Base-by-base conservation (phyloP, 2,888 invertebrate genomes). In the Ephialtes manifestator region DNA sequence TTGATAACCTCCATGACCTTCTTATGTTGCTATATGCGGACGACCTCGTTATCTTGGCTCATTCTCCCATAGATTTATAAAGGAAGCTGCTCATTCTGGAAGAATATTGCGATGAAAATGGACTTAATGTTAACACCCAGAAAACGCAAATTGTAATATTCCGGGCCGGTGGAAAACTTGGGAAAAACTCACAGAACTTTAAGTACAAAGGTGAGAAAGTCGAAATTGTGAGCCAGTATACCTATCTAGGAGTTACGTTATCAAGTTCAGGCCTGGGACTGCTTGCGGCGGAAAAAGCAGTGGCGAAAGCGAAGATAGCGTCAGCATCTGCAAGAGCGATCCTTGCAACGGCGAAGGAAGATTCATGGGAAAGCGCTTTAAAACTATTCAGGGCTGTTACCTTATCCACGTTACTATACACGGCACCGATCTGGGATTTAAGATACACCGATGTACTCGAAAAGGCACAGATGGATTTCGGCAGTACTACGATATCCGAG, bases 111-210 rank as follows among this genome's bases (percentile, higher is more conserved):
- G 35, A 35, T 1, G 11, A 18, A 43, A 74, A 74, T 31, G 43
- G 43, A 15, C 28, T 74, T 13, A 65, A 51, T 15, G 55, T 76
- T 15, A 77, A 82, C 20, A 24, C 48, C 11, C 55, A 39, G 31
- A 82, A 76, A 76, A 77, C 60, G 28, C 65, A 82, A 77, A 70
- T 82, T 70, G 28, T 82, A 18, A 28, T 67, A 18, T 77, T 78
- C 20, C 20, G 74, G 28, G 18, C 48, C 15, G 58, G 72, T 15
- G 58, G 77, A 13, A 15, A 60, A 58, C 20, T 18, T n/a, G 53
- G 55, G 15, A 20, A 7, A 18, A 31, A 8, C 24, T 3, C 43
- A 48, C 53, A 58, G 1, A 15, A 51, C 10, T 77, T 68, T 24
- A 48, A 43, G 55, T 83, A 79, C 15, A 48, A 70, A 51, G 18